These are phyloP conservation scores for Channa maculata DNA, from an alignment of 2,113 vertebrate species.

Conservation along the genomic window DNA sequence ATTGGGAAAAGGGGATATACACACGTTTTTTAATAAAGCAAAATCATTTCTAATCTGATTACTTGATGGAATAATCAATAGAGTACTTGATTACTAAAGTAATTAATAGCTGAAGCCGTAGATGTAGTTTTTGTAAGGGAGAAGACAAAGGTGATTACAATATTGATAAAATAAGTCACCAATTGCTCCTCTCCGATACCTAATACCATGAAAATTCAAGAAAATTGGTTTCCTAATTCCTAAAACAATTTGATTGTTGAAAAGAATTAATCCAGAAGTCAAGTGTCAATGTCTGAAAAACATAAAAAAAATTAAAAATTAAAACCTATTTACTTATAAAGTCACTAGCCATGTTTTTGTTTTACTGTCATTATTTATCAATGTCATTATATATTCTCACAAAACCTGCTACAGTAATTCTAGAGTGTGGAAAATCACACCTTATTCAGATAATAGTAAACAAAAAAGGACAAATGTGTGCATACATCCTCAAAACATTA, in stretches of 20 bases:
- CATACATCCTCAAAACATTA: conserved; percentile 17
- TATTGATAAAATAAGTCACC: no score
- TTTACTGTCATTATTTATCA: conserved; percentile 47
- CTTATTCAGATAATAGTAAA: conserved; percentile 47
- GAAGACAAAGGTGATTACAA: not conserved
- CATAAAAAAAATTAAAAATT: not conserved
- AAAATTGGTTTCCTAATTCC: not conserved
- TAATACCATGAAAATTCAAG: not conserved
- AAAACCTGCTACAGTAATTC: conserved; percentile 48
- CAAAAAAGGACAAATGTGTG: conserved; percentile 29
- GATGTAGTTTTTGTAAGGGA: not conserved
- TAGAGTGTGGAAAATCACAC: conserved; percentile 22
- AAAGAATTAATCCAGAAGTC: not conserved
- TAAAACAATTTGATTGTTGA: not conserved
- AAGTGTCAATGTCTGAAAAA: not conserved
- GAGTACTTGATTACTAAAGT: no score
- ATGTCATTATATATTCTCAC: conserved; percentile 30
- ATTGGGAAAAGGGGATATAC: no score
- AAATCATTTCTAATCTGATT: no score
- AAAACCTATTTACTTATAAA: no score
- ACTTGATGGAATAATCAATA: no score
- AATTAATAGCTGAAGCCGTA: not conserved
- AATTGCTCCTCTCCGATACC: no score
- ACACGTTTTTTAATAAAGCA: no score
- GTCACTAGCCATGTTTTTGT: conserved; percentile 25